phyloP scores from a whole-genome alignment of 2,797 vertebrate species.

The Liparis tanakae region DNA sequence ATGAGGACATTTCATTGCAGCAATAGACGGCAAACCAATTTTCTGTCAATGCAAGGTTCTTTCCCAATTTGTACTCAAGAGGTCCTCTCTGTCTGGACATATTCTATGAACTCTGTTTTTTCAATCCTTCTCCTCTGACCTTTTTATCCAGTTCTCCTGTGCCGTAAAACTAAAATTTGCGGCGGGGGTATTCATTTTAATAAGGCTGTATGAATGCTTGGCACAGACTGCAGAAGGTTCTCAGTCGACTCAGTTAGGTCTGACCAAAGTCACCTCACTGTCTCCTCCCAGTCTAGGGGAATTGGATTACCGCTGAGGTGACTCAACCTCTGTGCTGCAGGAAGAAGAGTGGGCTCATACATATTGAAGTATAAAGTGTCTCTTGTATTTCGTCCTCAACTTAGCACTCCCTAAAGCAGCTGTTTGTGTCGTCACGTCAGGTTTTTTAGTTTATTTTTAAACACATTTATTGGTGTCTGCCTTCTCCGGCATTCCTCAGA shows the following conservation, averaged over 20 bases:
- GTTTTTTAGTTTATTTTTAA: not conserved
- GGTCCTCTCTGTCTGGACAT: no score
- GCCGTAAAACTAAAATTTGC: no score
- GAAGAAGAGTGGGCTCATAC: conserved; percentile 1
- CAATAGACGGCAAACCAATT: no score
- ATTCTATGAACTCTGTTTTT: no score
- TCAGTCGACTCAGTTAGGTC: not conserved
- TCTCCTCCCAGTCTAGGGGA: not conserved
- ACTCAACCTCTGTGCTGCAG: conserved; percentile 8
- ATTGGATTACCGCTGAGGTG: conserved; percentile 27
- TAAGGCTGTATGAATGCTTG: conserved; percentile 23
- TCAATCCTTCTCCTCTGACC: no score
- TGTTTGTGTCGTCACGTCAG: not conserved
- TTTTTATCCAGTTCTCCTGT: no score
- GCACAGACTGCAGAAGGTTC: conserved; percentile 21
- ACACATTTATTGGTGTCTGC: not conserved
- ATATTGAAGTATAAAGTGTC: conserved; percentile 16
- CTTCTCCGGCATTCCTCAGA: not conserved
- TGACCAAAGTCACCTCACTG: conserved; percentile 10
- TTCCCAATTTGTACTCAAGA: no score
- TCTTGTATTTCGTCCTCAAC: conserved; percentile 10
- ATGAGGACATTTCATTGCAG: no score
- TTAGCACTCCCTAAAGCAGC: not conserved
- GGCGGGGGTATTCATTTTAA: conserved; percentile 40
- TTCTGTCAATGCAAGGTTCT: no score